Percentiles rank a stretch among this genome's conserved stretches.
These are phyloP conservation scores for Drosophila varians DNA, from an alignment of 1,140 invertebrate genomes.

Conservation along the genomic window DNA sequence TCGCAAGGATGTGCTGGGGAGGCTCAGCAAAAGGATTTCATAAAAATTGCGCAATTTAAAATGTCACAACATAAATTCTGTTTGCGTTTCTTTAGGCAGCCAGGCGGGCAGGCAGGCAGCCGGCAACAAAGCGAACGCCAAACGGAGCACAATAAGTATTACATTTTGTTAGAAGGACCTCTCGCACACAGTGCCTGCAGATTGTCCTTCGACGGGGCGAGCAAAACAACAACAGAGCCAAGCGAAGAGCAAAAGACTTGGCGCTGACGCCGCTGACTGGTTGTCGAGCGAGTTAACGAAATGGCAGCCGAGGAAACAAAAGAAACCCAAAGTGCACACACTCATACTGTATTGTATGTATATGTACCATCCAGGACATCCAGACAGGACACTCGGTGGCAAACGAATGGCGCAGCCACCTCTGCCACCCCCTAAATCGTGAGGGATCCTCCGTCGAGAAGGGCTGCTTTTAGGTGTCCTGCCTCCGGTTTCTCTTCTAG, in stretches of 20 bases:
- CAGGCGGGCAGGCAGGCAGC: slow-evolving; percentile 19
- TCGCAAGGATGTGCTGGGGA: slow-evolving; percentile 47
- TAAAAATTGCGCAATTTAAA: slow-evolving; percentile 84
- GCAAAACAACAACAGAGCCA: slow-evolving; percentile 49
- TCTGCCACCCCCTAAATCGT: background rate
- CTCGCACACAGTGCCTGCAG: slow-evolving; percentile 33
- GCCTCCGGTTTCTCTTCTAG: slow-evolving; percentile 20
- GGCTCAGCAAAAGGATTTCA: slow-evolving; percentile 80
- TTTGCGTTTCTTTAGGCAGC: slow-evolving; percentile 79
- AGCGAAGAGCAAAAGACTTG: slow-evolving; percentile 26
- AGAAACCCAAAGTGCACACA: slow-evolving; percentile 78
- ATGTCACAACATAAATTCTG: slow-evolving; percentile 84
- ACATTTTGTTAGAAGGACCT: slow-evolving; percentile 78
- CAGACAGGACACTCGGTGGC: slow-evolving; percentile 47
- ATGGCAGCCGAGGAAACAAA: slow-evolving; percentile 62
- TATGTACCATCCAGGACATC: slow-evolving; percentile 26
- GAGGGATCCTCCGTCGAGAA: slow-evolving; percentile 37
- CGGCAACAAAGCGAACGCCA: slow-evolving; percentile 42
- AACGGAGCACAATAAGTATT: slow-evolving; percentile 74
- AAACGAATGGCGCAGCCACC: slow-evolving; percentile 30
- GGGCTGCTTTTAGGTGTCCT: slow-evolving; percentile 50
- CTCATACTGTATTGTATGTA: slow-evolving; percentile 19
- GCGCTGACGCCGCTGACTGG: slow-evolving; percentile 75
- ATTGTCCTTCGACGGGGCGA: slow-evolving; percentile 64
- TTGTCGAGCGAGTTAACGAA: slow-evolving; percentile 73